A percentile compares a stretch with the other conserved stretches of the same genome.
Evolutionary conservation across 2,888 invertebrate genomes (phyloP).

Genomic region (Caenorhabditis sp.): DNA sequence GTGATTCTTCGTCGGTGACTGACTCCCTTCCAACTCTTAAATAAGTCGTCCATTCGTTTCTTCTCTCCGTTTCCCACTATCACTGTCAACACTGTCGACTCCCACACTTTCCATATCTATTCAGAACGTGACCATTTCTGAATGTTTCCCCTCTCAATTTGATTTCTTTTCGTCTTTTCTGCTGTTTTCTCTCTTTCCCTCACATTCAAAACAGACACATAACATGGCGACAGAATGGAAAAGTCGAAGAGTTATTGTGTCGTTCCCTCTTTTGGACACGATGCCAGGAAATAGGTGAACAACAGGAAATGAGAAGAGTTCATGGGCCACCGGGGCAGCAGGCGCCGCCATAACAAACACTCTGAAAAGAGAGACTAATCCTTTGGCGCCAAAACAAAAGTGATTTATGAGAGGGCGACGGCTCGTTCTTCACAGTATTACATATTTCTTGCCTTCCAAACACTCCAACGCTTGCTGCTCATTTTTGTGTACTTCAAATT

Average conservation of each 20-base stretch:
- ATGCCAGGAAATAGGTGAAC: conserved; percentile 13
- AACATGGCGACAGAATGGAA: conserved; percentile 11
- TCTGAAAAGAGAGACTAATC: no score
- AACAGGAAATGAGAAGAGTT: conserved; percentile 28
- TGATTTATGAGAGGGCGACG: conserved; percentile 1
- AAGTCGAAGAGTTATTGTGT: conserved; percentile 24
- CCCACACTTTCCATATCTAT: conserved; percentile 11
- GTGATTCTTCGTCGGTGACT: not conserved
- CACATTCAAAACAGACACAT: conserved; percentile 9
- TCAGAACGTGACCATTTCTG: not conserved
- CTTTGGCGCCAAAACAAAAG: conserved; percentile 3
- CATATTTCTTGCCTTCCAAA: no score
- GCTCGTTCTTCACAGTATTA: not conserved
- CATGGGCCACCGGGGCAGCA: not conserved
- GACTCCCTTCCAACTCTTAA: not conserved
- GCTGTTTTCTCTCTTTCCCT: conserved; percentile 13
- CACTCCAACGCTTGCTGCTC: no score
- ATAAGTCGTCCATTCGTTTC: not conserved
- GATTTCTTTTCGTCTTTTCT: not conserved
- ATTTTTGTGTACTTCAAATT: no score
- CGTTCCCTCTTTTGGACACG: conserved; percentile 1
- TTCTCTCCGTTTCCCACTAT: not conserved
- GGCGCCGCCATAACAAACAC: conserved; percentile 11
- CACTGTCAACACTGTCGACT: not conserved
- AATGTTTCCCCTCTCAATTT: no score